phyloP scores from a whole-genome alignment of 2,113 vertebrate species.

The Cebidichthys violaceus region DNA sequence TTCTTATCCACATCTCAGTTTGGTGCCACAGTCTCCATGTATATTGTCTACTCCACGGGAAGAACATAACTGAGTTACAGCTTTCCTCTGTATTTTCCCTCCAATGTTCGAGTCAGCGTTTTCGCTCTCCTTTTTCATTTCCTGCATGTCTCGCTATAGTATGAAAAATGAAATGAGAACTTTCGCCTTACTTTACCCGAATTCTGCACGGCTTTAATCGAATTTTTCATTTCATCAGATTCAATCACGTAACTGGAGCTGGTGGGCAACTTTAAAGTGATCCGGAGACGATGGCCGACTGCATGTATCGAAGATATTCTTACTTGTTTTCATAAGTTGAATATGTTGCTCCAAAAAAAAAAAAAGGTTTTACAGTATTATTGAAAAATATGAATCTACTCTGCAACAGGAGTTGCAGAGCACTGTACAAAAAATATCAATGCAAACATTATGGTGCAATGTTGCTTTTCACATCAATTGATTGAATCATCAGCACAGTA shows the following conservation, averaged over 20 bases:
- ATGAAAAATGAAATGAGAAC: conserved; percentile 58
- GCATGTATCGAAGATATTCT: conserved; percentile 62
- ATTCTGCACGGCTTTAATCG: conserved; percentile 76
- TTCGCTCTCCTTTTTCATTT: conserved; percentile 58
- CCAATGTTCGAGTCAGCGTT: conserved; percentile 42
- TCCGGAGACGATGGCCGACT: conserved; percentile 51
- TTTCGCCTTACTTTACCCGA: conserved; percentile 46
- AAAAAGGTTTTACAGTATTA: conserved; percentile 89
- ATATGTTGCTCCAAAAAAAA: conserved; percentile 83
- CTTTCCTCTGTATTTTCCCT: conserved; percentile 26
- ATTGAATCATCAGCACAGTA: neutral
- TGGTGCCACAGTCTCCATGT: conserved; percentile 40
- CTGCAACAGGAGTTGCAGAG: neutral
- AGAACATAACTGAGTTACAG: conserved; percentile 37
- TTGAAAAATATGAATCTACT: conserved; percentile 80
- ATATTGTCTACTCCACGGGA: conserved; percentile 42
- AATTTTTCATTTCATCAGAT: conserved; percentile 75
- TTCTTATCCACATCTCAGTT: conserved; percentile 41
- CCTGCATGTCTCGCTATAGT: conserved; percentile 38
- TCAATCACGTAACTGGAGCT: conserved; percentile 67
- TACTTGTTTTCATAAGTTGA: conserved; percentile 70
- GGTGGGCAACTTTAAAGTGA: conserved; percentile 71
- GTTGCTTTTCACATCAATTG: neutral
- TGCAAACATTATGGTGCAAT: neutral
- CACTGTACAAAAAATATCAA: neutral